Conservation (phyloP, 1,140 invertebrate species). For the Caerostris darwini region DNA sequence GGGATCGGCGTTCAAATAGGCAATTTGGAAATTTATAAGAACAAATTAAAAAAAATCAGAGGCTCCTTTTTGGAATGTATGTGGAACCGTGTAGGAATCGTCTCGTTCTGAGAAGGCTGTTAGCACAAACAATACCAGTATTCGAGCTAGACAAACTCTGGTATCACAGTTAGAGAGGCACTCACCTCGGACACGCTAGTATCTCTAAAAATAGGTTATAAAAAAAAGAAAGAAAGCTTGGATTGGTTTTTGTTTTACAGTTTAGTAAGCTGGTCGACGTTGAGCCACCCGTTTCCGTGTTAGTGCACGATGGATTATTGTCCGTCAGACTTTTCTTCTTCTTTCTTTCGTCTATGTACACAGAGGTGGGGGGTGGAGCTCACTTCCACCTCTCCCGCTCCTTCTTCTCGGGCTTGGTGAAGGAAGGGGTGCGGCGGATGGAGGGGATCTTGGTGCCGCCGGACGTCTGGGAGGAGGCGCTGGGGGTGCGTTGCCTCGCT, state of each 20-base stretch:
- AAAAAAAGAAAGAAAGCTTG: neutral
- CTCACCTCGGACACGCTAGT: neutral
- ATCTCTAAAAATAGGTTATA: neutral
- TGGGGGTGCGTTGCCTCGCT: constrained; percentile 61
- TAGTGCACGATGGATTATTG: constrained; percentile 1
- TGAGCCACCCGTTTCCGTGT: neutral
- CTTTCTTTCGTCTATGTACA: neutral
- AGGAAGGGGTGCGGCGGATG: constrained; percentile 56
- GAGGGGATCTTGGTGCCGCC: constrained; percentile 61
- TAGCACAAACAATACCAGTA: constrained; percentile 34
- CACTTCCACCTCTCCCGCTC: constrained; percentile 68
- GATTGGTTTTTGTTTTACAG: no score
- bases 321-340: neutral
- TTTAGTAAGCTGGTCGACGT: neutral
- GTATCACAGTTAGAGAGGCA: constrained; percentile 62
- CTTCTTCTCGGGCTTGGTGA: constrained; percentile 21
- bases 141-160: constrained; percentile 21
- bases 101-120: neutral
- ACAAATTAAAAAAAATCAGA: neutral
- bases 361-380: neutral
- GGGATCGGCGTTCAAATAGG: neutral
- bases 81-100: neutral
- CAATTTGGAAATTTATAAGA: neutral
- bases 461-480: constrained; percentile 69
- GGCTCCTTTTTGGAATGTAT: constrained; percentile 21